Conservation (phyloP, 2,888 invertebrate species). For the Dione vanillae region DNA sequence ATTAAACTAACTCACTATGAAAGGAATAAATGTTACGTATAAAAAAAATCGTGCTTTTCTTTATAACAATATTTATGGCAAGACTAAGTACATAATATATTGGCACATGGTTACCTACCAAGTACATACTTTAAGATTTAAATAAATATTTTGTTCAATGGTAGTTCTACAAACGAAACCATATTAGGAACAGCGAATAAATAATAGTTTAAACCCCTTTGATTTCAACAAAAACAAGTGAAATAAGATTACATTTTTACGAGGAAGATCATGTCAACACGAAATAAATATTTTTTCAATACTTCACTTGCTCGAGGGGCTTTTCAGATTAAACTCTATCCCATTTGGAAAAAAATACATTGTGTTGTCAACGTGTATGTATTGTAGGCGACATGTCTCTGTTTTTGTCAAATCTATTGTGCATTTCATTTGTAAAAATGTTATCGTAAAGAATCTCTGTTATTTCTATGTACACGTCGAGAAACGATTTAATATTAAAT, state of each 20-base stretch:
- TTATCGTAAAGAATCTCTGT: slow-evolving; percentile 3
- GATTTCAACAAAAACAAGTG: background rate
- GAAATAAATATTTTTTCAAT: slow-evolving; percentile 63
- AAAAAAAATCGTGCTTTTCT: too few species aligned
- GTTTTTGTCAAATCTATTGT: slow-evolving; percentile 33
- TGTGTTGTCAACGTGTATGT: slow-evolving; percentile 36
- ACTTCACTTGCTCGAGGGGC: slow-evolving; percentile 68
- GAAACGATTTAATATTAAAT: slow-evolving; percentile 2
- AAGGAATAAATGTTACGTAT: too few species aligned
- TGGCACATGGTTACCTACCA: too few species aligned
- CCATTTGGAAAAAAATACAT: slow-evolving; percentile 47
- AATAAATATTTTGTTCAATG: too few species aligned
- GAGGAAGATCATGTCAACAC: slow-evolving; percentile 13
- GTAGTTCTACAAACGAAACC: too few species aligned
- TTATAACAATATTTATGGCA: too few species aligned
- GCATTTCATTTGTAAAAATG: slow-evolving; percentile 21
- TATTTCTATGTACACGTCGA: background rate
- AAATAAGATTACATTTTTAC: slow-evolving; percentile 6
- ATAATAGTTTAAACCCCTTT: background rate
- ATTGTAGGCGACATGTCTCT: slow-evolving; percentile 36
- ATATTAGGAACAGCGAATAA: background rate
- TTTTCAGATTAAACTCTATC: slow-evolving; percentile 74
- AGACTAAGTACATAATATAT: too few species aligned
- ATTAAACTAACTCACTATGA: too few species aligned
- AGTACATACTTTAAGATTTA: too few species aligned